Conservation (phyloP, 2,797 vertebrate genomes). For the Arremon aurantiirostris region DNA sequence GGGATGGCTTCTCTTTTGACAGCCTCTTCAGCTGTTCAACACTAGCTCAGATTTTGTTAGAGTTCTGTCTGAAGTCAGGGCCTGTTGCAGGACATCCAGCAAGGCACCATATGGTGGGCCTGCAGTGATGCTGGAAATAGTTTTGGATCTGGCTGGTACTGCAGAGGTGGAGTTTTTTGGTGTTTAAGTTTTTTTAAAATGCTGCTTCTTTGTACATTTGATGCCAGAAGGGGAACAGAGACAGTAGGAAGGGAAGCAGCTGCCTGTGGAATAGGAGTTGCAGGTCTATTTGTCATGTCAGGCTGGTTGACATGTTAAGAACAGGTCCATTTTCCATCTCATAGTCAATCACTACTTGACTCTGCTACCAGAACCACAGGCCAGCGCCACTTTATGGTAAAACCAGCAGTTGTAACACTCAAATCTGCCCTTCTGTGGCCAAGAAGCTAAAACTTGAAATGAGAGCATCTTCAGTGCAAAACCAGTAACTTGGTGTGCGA, state of each 20-base stretch:
- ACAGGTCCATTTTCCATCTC: background rate
- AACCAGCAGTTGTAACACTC: background rate
- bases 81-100: background rate
- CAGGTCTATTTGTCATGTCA: background rate
- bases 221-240: background rate
- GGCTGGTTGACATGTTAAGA: background rate
- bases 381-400: background rate
- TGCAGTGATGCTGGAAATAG: background rate
- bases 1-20: slow-evolving; percentile 1
- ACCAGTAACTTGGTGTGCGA: background rate
- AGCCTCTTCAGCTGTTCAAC: background rate
- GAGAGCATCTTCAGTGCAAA: background rate
- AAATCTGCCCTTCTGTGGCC: background rate
- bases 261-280: background rate
- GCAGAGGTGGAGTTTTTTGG: background rate
- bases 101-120: background rate
- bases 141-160: background rate
- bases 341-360: background rate
- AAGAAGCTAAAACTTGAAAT: background rate
- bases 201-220: background rate
- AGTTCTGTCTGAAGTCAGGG: background rate
- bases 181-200: background rate
- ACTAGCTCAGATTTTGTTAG: background rate
- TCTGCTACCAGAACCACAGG: background rate
- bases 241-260: background rate